These are phyloP conservation scores for Brachionus angularis DNA, from an alignment of 1,140 invertebrate genomes.

Conservation along the genomic window DNA sequence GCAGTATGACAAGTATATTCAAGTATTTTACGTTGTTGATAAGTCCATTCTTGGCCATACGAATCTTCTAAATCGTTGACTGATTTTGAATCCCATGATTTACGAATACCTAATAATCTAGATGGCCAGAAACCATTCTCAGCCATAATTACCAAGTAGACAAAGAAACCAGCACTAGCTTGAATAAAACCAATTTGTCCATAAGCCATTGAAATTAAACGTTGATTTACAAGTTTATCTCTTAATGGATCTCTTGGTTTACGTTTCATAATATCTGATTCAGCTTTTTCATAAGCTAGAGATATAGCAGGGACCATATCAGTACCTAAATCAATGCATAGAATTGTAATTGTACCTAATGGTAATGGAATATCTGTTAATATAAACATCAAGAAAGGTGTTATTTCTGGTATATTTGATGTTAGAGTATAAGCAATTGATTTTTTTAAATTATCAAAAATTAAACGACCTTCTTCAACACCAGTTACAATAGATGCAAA, in stretches of 20 bases:
- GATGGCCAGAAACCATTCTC: conserved; percentile 89
- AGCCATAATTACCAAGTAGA: conserved; percentile 97
- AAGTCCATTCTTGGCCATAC: conserved; percentile 87
- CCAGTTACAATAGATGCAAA: conserved; percentile 99
- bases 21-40: conserved; percentile 83
- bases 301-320: conserved; percentile 98
- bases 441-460: conserved; percentile 95
- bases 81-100: conserved; percentile 89
- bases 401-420: conserved; percentile 98
- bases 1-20: conserved; percentile 97
- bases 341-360: conserved; percentile 94
- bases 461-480: conserved; percentile 76
- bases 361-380: conserved; percentile 92
- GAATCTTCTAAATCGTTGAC: conserved; percentile 93
- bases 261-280: conserved; percentile 97
- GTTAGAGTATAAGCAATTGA: conserved; percentile 98
- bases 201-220: conserved; percentile 54
- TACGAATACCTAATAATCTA: conserved; percentile 80
- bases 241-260: conserved; percentile 82
- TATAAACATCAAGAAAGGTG: conserved; percentile 96
- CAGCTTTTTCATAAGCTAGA: conserved; percentile 89
- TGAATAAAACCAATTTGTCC: conserved; percentile 76
- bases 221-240: conserved; percentile 91
- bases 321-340: conserved; percentile 99
- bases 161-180: conserved; percentile 96